Conservation (phyloP, 2,797 vertebrate species). For the Serranus cabrilla region DNA sequence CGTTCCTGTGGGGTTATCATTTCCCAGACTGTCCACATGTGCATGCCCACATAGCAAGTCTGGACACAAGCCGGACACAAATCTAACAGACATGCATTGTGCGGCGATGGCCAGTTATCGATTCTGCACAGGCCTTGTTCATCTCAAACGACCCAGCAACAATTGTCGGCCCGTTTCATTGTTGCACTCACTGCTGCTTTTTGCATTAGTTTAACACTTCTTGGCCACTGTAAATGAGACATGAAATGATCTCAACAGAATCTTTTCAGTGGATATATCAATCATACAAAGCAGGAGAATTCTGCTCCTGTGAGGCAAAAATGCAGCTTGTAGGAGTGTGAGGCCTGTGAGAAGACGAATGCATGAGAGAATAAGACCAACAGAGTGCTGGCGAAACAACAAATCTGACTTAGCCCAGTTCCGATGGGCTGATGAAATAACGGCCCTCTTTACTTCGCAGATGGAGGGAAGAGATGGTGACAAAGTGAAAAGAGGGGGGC, state of each 20-base stretch:
- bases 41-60: too few species aligned
- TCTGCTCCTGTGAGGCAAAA: slow-evolving; percentile 10
- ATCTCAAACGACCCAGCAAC: too few species aligned
- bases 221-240: neutral
- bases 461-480: slow-evolving; percentile 67
- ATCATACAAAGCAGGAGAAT: neutral
- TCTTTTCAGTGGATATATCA: neutral
- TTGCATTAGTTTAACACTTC: too few species aligned
- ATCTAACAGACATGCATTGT: too few species aligned
- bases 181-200: too few species aligned
- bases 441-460: slow-evolving; percentile 46
- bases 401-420: slow-evolving; percentile 42
- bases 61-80: too few species aligned
- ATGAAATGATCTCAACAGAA: neutral
- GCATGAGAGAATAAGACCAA: neutral
- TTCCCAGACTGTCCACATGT: too few species aligned
- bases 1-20: too few species aligned
- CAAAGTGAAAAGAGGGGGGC: slow-evolving; percentile 60
- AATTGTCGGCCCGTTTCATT: too few species aligned
- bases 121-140: too few species aligned
- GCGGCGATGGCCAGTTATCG: too few species aligned
- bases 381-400: slow-evolving; percentile 19
- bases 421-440: slow-evolving; percentile 54
- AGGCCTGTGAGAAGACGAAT: neutral
- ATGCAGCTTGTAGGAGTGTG: neutral